Base-by-base conservation (phyloP, 2,113 vertebrate species). In the Chrysemys picta region DNA sequence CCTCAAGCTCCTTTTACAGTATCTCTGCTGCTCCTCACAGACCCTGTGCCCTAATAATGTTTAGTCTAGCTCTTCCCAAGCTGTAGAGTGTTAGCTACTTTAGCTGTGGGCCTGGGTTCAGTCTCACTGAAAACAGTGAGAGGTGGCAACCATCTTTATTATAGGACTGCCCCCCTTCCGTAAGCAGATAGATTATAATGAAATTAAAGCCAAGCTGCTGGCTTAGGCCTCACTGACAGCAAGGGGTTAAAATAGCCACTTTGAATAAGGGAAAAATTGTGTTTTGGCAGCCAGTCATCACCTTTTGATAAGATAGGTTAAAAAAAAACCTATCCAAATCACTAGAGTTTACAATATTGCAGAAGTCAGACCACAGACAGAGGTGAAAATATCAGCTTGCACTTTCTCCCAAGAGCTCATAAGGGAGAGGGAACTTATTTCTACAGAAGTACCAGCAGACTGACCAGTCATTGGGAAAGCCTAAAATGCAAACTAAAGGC, bases 141-240 rank as follows among this genome's bases (percentile, higher is more conserved):
- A 69, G 24, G 14, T 19, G 6, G 6, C 45, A 62, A 65, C 16
- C 13, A 19, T 22, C 2, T 10, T 86, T 12, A 89, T 47, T 82
- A 69, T 86, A 86, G 29, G 52, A 54, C 5, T 87, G 27, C 21
- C 87, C 2, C 9, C 12, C 52, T 86, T 80, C 21, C 57, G 80
- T 38, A 90, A 80, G 25, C 2, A 83, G n/a, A 49, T 3, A 8
- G 11, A 49, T 1, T 85, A 94, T 78, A 57, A 49, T 14, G 47
- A 4, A 2, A 5, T 42, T 83, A 47, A 0, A 0, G 2, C 11
- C 89, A 21, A 1, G 22, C 53, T 90, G 84, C 25, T 87, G 9
- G 47, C 17, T 69, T 69, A 17, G 35, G 14, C 27, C 65, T n/a
- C 35, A 69, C 17, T n/a, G 65, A 19, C n/a, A 47, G 82, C 53